phyloP scores from a whole-genome alignment of 2,113 vertebrate species.

The Helogale parvula region DNA sequence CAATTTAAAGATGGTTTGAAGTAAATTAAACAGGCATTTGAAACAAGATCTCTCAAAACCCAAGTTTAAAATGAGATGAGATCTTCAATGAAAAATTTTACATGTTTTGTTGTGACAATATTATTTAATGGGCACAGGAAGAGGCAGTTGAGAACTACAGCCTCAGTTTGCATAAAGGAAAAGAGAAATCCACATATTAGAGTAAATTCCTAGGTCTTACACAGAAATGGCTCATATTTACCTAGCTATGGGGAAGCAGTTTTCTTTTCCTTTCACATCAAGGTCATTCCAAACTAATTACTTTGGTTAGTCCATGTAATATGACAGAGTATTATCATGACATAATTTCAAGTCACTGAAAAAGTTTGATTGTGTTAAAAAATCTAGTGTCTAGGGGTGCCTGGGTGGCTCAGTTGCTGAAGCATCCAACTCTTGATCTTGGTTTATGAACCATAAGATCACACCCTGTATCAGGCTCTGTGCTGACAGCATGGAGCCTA shows the following conservation, averaged over 20 bases:
- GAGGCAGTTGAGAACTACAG: neutral
- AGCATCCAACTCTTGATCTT: no score
- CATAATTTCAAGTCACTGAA: constrained; percentile 61
- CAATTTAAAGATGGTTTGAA: constrained; percentile 47
- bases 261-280: neutral
- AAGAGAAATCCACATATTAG: neutral
- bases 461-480: no score
- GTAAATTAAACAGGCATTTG: constrained; percentile 55
- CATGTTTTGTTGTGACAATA: constrained; percentile 27
- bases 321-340: constrained; percentile 20
- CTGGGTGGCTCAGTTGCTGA: no score
- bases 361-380: constrained; percentile 64
- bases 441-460: no score
- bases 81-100: constrained; percentile 39
- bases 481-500: no score
- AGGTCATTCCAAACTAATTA: constrained; percentile 60
- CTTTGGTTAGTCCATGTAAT: constrained; percentile 62
- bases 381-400: constrained; percentile 54
- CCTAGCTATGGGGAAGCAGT: neutral
- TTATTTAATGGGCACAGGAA: constrained; percentile 5
- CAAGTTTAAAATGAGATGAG: constrained; percentile 50
- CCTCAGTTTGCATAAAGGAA: neutral
- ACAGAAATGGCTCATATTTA: neutral
- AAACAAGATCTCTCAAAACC: constrained; percentile 62
- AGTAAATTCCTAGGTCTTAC: neutral